A percentile compares a stretch with the other conserved stretches of the same genome.
Evolutionary conservation across 2,888 invertebrate genomes (phyloP).

Genomic region (Tipula helvola): DNA sequence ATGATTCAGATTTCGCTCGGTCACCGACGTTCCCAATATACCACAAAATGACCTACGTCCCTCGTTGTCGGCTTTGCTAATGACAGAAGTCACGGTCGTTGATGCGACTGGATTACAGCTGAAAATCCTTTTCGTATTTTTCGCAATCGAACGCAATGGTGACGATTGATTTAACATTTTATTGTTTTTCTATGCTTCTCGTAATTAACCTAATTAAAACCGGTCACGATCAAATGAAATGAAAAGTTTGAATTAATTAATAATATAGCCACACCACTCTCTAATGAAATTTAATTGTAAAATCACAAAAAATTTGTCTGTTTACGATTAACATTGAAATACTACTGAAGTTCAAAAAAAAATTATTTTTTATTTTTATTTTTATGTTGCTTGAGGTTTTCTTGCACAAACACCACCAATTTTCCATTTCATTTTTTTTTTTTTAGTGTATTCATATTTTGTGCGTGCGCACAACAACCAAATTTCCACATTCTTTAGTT

Average conservation of each 20-base stretch:
- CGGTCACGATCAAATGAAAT: not conserved
- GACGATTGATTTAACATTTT: constrained; percentile 1
- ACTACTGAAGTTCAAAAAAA: not conserved
- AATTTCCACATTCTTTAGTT: not conserved
- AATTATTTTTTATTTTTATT: not conserved
- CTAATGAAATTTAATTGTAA: not conserved
- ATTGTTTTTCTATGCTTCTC: not conserved
- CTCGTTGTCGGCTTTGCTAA: not conserved
- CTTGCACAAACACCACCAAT: not conserved
- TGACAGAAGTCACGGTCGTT: not conserved
- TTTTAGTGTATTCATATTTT: not conserved
- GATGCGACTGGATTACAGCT: not conserved
- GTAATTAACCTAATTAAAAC: not conserved
- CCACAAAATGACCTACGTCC: not conserved
- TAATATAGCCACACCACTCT: not conserved
- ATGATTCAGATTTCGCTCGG: not conserved
- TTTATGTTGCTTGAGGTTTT: not conserved
- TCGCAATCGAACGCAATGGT: not conserved
- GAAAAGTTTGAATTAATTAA: not conserved
- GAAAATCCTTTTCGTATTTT: not conserved
- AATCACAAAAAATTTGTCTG: not conserved
- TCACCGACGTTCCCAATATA: not conserved
- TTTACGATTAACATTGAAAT: not conserved
- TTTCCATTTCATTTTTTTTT: not conserved
- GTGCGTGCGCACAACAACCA: not conserved